Percentiles rank a stretch among this genome's conserved stretches.
phyloP scores from a whole-genome alignment of 2,113 vertebrate genomes.

The Hystrix cristata region DNA sequence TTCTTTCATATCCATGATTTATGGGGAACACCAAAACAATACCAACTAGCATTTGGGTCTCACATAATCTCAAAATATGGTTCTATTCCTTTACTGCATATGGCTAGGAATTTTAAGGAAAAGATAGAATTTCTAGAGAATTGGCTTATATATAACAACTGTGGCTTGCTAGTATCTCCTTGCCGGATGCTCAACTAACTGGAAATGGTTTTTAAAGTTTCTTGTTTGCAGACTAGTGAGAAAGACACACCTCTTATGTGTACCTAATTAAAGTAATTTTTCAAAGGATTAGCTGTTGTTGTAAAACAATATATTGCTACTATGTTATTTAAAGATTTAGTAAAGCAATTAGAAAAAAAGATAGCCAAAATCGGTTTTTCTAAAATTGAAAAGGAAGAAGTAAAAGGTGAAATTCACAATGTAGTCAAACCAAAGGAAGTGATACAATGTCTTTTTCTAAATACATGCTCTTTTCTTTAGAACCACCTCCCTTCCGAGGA shows the following conservation, averaged over 20 bases:
- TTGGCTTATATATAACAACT: neutral
- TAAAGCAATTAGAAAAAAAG: neutral
- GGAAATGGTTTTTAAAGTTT: neutral
- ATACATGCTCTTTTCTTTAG: neutral
- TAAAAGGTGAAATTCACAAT: neutral
- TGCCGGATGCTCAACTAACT: neutral
- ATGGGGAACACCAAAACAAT: neutral
- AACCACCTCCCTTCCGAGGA: neutral
- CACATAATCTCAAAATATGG: neutral
- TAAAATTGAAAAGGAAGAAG: neutral
- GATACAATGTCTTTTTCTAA: neutral
- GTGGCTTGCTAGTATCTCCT: neutral
- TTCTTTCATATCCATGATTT: slow-evolving; percentile 27
- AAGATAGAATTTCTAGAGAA: neutral
- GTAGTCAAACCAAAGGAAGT: neutral
- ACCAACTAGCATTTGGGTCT: neutral
- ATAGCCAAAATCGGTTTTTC: neutral
- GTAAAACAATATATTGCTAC: neutral
- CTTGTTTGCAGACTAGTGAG: neutral
- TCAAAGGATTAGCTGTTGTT: neutral
- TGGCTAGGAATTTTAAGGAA: slow-evolving; percentile 20
- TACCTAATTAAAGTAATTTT: neutral
- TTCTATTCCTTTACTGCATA: neutral
- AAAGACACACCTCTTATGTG: neutral
- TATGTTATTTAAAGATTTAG: neutral